Conservation (phyloP, 53 echinoderm and acorn worm genomes). For the Astropecten irregularis region DNA sequence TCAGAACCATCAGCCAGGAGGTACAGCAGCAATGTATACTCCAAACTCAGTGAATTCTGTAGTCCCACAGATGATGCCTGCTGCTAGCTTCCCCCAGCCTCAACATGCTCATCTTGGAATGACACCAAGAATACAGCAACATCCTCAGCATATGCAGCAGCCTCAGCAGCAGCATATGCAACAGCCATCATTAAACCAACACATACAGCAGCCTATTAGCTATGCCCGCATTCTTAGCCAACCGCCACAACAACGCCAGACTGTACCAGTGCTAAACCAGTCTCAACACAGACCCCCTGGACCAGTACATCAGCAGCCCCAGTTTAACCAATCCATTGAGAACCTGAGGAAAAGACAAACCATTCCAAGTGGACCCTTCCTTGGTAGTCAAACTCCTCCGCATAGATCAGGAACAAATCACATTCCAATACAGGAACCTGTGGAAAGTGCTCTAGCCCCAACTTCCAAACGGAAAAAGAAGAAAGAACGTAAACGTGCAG, state of each 20-base stretch:
- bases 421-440: constrained; percentile 7
- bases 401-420: constrained; percentile 15
- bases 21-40: not conserved
- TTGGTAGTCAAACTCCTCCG: constrained; percentile 9
- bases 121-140: not conserved
- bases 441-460: not conserved
- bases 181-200: constrained; percentile 2
- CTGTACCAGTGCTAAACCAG: constrained; percentile 13
- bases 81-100: constrained; percentile 44
- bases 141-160: too few relatives aligned
- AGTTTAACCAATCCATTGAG: constrained; percentile 7
- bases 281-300: constrained; percentile 22
- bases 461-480: constrained; percentile 53
- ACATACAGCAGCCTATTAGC: constrained; percentile 62
- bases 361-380: not conserved
- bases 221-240: constrained; percentile 75
- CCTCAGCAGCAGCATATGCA: constrained; percentile 20
- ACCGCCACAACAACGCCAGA: constrained; percentile 36
- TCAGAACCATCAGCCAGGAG: not conserved
- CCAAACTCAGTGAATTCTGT: constrained; percentile 14
- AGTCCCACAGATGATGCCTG: constrained; percentile 7
- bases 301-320: constrained; percentile 20
- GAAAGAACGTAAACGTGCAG: constrained; percentile 64
- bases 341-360: constrained; percentile 2
- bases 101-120: constrained; percentile 17